Evolutionary conservation across 2,888 invertebrate species (phyloP).

Genomic region (Germaria angustata): DNA sequence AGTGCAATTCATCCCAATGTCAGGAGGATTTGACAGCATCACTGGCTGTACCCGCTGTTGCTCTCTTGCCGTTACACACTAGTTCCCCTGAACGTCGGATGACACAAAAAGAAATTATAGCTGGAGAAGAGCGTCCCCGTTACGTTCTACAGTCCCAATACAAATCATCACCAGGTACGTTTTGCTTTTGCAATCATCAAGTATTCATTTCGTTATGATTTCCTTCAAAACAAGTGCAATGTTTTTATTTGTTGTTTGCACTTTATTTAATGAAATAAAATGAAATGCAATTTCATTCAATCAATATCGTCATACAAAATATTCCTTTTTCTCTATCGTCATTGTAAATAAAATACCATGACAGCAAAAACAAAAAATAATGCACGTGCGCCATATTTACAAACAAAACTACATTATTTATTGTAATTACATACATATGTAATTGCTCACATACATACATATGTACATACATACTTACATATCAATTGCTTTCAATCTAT

Average conservation of each 20-base stretch:
- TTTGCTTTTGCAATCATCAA: slow-evolving; percentile 31
- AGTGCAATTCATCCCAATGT: slow-evolving; percentile 77
- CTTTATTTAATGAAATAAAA: slow-evolving; percentile 37
- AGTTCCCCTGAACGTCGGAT: slow-evolving; percentile 80
- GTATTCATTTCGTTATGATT: slow-evolving; percentile 14
- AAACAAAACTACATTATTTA: not conserved
- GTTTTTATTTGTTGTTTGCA: slow-evolving; percentile 35
- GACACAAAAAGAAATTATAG: slow-evolving; percentile 84
- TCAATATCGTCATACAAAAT: not conserved
- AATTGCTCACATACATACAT: slow-evolving; percentile 3
- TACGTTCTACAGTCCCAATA: slow-evolving; percentile 79
- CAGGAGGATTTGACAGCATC: slow-evolving; percentile 76
- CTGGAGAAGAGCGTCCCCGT: slow-evolving; percentile 84
- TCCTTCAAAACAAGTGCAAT: not conserved
- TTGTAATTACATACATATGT: not conserved
- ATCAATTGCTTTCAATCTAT: not conserved
- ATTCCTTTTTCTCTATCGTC: slow-evolving; percentile 27
- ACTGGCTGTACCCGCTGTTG: slow-evolving; percentile 78
- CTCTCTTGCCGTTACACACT: slow-evolving; percentile 79
- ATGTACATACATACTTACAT: slow-evolving; percentile 19
- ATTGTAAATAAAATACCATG: slow-evolving; percentile 56
- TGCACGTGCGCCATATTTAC: slow-evolving; percentile 61
- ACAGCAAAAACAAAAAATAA: slow-evolving; percentile 39
- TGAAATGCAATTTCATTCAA: slow-evolving; percentile 28
- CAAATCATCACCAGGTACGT: slow-evolving; percentile 75